Evolutionary conservation across 1,140 invertebrate genomes (phyloP).

Genomic region (Vanessa atalanta): DNA sequence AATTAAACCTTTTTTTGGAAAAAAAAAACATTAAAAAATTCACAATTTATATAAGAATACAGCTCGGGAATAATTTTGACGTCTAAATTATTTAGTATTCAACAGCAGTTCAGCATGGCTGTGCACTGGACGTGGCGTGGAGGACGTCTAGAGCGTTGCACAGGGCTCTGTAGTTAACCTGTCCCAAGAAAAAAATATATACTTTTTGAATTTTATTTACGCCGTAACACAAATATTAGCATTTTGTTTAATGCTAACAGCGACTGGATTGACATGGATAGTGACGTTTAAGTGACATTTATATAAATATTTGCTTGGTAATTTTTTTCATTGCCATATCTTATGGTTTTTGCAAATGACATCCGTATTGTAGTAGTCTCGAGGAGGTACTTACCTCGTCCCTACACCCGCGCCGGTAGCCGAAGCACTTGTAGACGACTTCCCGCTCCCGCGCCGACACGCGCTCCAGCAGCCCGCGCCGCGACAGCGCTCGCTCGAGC

Average conservation of each 20-base stretch:
- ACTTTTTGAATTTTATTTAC: too few species aligned
- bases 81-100: not conserved
- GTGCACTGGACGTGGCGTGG: constrained; percentile 56
- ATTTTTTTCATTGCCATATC: too few species aligned
- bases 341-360: not conserved
- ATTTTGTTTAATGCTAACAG: too few species aligned
- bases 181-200: not conserved
- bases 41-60: not conserved
- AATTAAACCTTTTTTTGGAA: not conserved
- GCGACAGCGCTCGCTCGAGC: constrained; percentile 83
- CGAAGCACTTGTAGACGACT: constrained; percentile 85
- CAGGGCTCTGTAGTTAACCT: constrained; percentile 83
- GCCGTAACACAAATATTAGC: too few species aligned
- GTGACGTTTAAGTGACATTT: too few species aligned
- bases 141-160: constrained; percentile 81
- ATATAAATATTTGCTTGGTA: too few species aligned
- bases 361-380: not conserved
- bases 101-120: constrained; percentile 54
- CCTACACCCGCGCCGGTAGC: constrained; percentile 80
- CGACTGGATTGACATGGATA: not conserved
- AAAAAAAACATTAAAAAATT: not conserved
- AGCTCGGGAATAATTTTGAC: not conserved
- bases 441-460: constrained; percentile 84
- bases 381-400: constrained; percentile 74
- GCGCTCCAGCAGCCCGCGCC: constrained; percentile 82